phyloP scores from a whole-genome alignment of 2,888 invertebrate genomes.

The Gibbula magus region DNA sequence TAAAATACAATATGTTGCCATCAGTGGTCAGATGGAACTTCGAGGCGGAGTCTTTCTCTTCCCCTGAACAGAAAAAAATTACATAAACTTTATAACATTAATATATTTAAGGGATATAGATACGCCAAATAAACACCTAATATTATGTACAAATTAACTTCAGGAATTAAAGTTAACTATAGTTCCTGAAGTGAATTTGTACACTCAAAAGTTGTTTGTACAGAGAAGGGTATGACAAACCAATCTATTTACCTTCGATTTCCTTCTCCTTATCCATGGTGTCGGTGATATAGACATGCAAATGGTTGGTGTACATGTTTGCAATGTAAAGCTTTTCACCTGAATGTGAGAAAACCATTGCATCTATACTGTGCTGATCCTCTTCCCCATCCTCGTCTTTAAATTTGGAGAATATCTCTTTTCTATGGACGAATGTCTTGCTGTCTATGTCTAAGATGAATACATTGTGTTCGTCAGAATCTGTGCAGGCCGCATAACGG shows the following conservation, averaged over 20 bases:
- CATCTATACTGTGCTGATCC: not conserved
- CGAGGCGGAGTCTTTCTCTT: not conserved
- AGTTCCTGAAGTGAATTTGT: no score
- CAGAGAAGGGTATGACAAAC: no score
- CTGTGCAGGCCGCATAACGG: not conserved
- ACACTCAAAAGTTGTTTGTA: no score
- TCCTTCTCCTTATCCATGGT: not conserved
- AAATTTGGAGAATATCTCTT: not conserved
- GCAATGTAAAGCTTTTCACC: not conserved
- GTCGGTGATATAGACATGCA: not conserved
- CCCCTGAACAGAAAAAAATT: no score
- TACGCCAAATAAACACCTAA: no score
- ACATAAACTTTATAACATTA: no score
- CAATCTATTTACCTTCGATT: not conserved
- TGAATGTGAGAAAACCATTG: not conserved
- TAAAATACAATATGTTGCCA: not conserved
- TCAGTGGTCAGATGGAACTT: not conserved
- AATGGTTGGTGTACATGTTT: not conserved
- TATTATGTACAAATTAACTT: no score
- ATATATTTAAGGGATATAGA: no score
- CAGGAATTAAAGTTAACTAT: no score
- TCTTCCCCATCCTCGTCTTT: not conserved
- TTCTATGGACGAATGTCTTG: not conserved
- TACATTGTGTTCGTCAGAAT: not conserved
- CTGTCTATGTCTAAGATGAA: not conserved